Evolutionary conservation across 2,888 invertebrate species (phyloP), one percentile per base, ranked within the genome.

Genomic region (Nomada fabriciana): DNA sequence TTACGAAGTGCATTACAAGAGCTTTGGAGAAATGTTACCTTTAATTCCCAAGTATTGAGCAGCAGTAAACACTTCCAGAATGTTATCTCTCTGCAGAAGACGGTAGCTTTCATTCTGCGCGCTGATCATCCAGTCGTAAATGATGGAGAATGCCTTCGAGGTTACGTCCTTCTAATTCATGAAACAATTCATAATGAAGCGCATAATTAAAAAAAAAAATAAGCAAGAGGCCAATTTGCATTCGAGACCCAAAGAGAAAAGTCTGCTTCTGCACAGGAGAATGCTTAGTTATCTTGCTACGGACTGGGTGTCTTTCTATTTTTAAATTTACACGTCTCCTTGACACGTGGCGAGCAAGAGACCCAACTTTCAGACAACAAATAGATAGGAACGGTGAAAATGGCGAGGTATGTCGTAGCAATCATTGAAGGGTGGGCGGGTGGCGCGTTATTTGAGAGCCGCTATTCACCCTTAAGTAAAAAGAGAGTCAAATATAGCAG

Each of bases 121-220:
- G 78, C 95, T 95, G 86, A 97, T 95, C 97, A 97, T 97, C 97
- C 97, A 97, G 87, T 97, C 96, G 93, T 97, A 97, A 71, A 97
- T 96, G 82, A 96, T 95, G 67, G 95, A 95, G 90, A 97, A 97
- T 0, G 97, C 95, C 83, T 92, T 92, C 10, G 95, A 94, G 74
- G 94, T 94, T 50, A 94, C 94, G 74, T 82, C 92, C 82, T 89
- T 92, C 93, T 94, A 89, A 67, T 25, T 13, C 1, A 43, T 25
- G 90, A 20, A 29, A 43, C 0, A 36, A 10, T n/a, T n/a, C 10
- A 10, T 20, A 53, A 10, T 7, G 18, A 53, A 20, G n/a, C 53
- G 20, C 2, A 20, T 53, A 53, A 53, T 53, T 53, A 10, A 20
- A 20, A 53, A 4, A 20, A 53, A 42, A 18, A 18, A 15, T 13